A percentile compares a stretch with the other conserved stretches of the same genome.
These are phyloP conservation scores for Saccopteryx leptura DNA, from an alignment of 2,113 vertebrate genomes.

Conservation along the genomic window DNA sequence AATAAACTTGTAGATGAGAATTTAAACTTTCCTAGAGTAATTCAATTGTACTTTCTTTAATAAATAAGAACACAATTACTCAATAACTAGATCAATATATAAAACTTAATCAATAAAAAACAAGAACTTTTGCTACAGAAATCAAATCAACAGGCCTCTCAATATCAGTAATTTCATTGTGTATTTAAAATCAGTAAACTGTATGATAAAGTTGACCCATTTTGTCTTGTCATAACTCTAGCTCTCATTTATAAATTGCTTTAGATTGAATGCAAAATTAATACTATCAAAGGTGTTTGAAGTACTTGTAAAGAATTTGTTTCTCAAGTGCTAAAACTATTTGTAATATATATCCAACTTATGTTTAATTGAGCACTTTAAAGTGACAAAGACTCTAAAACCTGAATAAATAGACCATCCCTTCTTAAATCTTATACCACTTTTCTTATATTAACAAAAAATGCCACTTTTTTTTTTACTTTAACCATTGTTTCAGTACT, in stretches of 20 bases:
- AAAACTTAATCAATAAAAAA: slow-evolving; percentile 60
- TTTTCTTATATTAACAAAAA: background rate
- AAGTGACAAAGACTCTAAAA: background rate
- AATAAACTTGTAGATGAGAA: slow-evolving; percentile 61
- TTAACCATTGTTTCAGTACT: background rate
- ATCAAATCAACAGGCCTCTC: background rate
- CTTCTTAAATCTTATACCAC: background rate
- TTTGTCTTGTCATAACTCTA: background rate
- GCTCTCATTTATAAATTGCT: background rate
- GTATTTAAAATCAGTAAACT: slow-evolving; percentile 11
- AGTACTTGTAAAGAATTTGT: background rate
- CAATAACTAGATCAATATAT: slow-evolving; percentile 14
- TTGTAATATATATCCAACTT: background rate
- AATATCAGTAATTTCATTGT: background rate
- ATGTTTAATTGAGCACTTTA: background rate
- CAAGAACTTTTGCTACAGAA: background rate
- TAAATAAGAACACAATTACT: slow-evolving; percentile 36
- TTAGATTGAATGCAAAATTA: background rate
- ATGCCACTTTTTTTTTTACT: background rate
- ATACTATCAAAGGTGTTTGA: background rate
- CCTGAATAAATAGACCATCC: background rate
- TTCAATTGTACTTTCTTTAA: slow-evolving; percentile 62
- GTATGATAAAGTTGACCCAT: background rate
- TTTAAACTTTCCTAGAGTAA: slow-evolving; percentile 58
- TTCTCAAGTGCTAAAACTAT: background rate